Evolutionary conservation across 2,888 invertebrate genomes (phyloP).

Genomic region (Herminia tarsipennalis): DNA sequence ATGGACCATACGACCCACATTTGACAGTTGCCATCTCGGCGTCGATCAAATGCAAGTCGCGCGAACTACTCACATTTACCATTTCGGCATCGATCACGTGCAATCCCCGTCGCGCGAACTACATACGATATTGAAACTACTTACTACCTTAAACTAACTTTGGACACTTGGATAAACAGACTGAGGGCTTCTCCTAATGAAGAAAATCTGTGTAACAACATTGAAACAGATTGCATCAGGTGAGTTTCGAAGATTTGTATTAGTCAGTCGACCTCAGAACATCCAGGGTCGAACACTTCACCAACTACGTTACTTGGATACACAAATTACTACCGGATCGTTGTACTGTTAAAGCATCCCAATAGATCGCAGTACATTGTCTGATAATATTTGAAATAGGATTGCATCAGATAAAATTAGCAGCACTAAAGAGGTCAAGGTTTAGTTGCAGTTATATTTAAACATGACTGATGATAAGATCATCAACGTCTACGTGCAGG

Average conservation of each 20-base stretch:
- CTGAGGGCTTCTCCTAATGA: too few species aligned
- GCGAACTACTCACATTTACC: too few species aligned
- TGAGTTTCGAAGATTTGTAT: background rate
- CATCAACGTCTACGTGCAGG: too few species aligned
- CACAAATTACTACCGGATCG: background rate
- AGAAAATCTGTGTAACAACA: too few species aligned
- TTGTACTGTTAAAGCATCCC: background rate
- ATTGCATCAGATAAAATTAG: conserved; percentile 12
- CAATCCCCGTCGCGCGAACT: too few species aligned
- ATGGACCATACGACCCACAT: too few species aligned
- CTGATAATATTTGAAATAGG: conserved; percentile 1
- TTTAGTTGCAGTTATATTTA: background rate
- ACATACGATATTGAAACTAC: too few species aligned
- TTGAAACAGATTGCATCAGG: conserved; percentile 8
- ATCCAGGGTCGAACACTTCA: conserved; percentile 1
- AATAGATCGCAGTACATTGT: conserved; percentile 1
- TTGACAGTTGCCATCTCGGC: too few species aligned
- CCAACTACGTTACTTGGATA: background rate
- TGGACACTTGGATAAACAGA: too few species aligned
- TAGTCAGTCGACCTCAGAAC: conserved; percentile 3
- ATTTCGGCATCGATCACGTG: too few species aligned
- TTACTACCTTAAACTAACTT: too few species aligned
- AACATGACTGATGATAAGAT: background rate
- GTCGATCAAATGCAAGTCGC: too few species aligned
- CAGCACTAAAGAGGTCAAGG: conserved; percentile 1